Conservation (phyloP, 53 echinoderm and acorn worm genomes). For the Echinometra lucunter region DNA sequence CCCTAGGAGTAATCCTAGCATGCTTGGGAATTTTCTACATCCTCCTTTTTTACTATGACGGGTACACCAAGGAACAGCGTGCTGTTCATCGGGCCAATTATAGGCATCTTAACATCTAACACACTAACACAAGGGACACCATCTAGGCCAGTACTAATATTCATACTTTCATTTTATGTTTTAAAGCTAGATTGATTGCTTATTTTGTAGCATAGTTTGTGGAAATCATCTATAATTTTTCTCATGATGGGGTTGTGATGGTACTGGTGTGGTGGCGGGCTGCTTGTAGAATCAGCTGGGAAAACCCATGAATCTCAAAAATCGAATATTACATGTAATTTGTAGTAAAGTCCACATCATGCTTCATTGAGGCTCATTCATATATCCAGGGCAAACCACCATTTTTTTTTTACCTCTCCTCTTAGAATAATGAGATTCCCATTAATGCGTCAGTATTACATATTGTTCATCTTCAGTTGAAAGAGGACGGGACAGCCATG, state of each 20-base stretch:
- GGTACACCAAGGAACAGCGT: slow-evolving; percentile 60
- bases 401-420: no score
- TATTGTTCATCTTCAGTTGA: no score
- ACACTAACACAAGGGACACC: slow-evolving; percentile 18
- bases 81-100: slow-evolving; percentile 26
- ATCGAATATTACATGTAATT: no score
- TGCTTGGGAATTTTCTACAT: slow-evolving; percentile 44
- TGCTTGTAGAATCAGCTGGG: background rate
- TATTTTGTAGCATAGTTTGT: no score
- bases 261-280: background rate
- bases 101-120: slow-evolving; percentile 64
- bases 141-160: slow-evolving; percentile 58
- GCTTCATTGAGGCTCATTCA: no score
- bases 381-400: no score
- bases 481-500: no score
- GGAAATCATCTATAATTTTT: no score
- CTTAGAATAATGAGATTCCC: no score
- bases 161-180: background rate
- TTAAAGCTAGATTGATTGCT: background rate
- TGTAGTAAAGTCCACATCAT: no score
- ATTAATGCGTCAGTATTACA: no score
- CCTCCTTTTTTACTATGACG: slow-evolving; percentile 48
- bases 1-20: slow-evolving; percentile 8
- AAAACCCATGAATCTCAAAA: no score
- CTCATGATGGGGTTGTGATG: background rate